phyloP scores from a whole-genome alignment of 37 sponge, comb jelly and placozoan species.

The Spongilla lacustris region DNA sequence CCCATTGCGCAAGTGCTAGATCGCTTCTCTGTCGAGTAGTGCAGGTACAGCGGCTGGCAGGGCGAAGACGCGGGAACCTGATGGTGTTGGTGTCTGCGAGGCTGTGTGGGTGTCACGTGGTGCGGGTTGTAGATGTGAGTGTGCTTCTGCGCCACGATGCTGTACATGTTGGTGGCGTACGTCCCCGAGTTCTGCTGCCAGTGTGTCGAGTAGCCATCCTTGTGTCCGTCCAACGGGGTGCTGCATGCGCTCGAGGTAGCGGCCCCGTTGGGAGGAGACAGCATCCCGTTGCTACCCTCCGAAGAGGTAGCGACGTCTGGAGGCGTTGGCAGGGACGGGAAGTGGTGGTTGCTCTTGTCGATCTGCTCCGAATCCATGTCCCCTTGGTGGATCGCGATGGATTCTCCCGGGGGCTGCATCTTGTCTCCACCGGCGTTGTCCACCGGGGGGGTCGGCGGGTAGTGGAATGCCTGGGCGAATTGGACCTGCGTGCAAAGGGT shows the following conservation, averaged over 20 bases:
- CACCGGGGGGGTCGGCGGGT: constrained; percentile 68
- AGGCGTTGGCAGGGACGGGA: constrained; percentile 55
- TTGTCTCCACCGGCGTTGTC: constrained; percentile 8
- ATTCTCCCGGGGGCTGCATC: constrained; percentile 12
- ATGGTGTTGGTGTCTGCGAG: background rate
- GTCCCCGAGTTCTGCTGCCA: background rate
- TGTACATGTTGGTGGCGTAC: background rate
- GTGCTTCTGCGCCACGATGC: background rate
- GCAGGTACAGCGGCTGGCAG: background rate
- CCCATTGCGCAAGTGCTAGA: background rate
- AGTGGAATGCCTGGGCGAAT: constrained; percentile 40
- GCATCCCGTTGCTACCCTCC: background rate
- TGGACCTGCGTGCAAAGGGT: constrained; percentile 48
- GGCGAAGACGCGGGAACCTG: background rate
- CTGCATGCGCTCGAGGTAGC: background rate
- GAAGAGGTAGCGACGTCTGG: constrained; percentile 20
- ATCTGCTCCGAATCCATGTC: background rate
- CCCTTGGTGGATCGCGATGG: background rate
- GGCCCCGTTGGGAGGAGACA: background rate
- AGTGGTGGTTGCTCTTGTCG: constrained; percentile 7
- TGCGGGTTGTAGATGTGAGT: background rate
- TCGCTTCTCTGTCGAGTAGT: background rate
- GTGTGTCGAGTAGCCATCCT: background rate
- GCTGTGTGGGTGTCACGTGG: background rate
- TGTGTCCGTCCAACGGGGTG: background rate